Conservation (phyloP, 2,113 vertebrate genomes). For the Columbina picui region DNA sequence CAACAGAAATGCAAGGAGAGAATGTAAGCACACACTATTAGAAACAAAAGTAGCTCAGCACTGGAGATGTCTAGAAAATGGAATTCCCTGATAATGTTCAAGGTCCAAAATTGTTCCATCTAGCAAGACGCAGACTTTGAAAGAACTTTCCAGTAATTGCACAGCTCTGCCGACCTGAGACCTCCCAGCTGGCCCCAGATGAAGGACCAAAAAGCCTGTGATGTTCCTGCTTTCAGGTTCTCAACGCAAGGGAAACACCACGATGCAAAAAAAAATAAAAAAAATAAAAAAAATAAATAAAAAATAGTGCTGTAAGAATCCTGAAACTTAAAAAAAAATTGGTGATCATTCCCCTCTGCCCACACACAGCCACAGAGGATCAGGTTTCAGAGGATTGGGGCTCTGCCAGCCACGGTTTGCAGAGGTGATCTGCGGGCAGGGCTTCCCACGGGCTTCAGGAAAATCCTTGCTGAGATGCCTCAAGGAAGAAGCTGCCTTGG, state of each 20-base stretch:
- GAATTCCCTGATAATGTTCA: background rate
- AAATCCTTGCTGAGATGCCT: rapidly evolving
- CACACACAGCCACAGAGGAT: rapidly evolving
- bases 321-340: background rate
- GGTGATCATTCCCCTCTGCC: no score
- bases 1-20: background rate
- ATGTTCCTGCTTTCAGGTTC: background rate
- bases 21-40: background rate
- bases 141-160: background rate
- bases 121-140: background rate
- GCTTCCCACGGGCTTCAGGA: background rate
- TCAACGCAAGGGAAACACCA: background rate
- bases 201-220: background rate
- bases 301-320: background rate
- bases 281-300: no score
- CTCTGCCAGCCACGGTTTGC: background rate
- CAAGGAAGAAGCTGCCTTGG: background rate
- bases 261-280: background rate
- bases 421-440: background rate
- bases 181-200: background rate
- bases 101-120: background rate
- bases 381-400: background rate
- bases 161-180: background rate
- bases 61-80: background rate
- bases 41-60: background rate